phyloP scores from a whole-genome alignment of 2,888 invertebrate genomes.

The Idaea straminata region DNA sequence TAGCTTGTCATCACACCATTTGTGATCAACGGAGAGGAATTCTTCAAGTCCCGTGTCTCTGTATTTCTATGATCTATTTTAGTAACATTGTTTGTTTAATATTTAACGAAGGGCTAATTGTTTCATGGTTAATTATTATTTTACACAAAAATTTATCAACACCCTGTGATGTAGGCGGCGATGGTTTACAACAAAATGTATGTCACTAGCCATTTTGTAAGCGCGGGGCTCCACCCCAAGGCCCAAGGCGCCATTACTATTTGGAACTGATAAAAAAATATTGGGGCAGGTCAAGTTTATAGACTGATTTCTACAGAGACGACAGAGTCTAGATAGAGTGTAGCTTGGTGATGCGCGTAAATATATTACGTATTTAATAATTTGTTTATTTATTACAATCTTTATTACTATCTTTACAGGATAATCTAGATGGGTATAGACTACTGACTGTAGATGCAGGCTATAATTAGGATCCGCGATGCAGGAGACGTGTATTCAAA shows the following conservation, averaged over 20 bases:
- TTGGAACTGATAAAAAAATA: not conserved
- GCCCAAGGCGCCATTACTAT: not conserved
- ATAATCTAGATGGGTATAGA: no score
- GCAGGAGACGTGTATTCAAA: no score
- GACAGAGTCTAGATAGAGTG: not conserved
- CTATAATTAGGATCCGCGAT: no score
- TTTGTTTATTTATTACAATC: no score
- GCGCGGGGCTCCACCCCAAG: slow-evolving; percentile 1
- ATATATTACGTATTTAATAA: no score
- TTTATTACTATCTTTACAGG: no score
- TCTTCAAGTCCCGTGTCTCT: slow-evolving; percentile 9
- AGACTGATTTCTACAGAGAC: not conserved
- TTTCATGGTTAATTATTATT: not conserved
- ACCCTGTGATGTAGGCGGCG: not conserved
- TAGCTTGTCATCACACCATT: slow-evolving; percentile 7
- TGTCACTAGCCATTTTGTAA: not conserved
- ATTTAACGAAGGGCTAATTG: not conserved
- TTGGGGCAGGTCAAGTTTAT: not conserved
- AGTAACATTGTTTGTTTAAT: slow-evolving; percentile 7
- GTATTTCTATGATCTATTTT: slow-evolving; percentile 17
- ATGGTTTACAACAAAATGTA: not conserved
- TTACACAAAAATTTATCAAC: not conserved
- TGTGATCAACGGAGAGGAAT: slow-evolving; percentile 9
- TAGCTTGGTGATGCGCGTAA: not conserved
- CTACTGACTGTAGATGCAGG: no score